Evolutionary conservation across 2,113 vertebrate genomes (phyloP).

Genomic region (Coptodon bakossiorum): DNA sequence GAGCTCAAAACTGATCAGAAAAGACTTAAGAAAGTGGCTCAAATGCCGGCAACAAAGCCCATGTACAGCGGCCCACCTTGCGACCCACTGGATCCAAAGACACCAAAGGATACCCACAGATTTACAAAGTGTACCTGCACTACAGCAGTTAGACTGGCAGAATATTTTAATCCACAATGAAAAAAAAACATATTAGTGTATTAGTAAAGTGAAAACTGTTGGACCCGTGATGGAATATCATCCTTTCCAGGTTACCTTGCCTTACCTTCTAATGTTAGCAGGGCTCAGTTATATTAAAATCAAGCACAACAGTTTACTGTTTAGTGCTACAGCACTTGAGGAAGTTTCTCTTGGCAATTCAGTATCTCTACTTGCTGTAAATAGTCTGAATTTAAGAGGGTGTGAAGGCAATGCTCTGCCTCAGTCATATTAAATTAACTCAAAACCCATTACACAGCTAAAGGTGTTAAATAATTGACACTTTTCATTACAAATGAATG

Average conservation of each 20-base stretch:
- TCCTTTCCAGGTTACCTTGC: not conserved
- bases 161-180: not conserved
- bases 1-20: not conserved
- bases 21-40: not conserved
- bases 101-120: not conserved
- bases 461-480: slow-evolving; percentile 1
- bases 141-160: not conserved
- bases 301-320: not conserved
- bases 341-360: not conserved
- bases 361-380: not conserved
- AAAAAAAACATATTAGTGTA: not conserved
- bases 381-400: not conserved
- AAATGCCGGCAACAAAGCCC: not conserved
- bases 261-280: not conserved
- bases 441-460: not conserved
- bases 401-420: not conserved
- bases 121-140: not conserved
- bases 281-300: not conserved
- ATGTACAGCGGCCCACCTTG: not conserved
- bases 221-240: not conserved
- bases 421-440: not conserved
- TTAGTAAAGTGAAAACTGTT: not conserved
- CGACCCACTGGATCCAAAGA: not conserved
- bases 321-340: not conserved
- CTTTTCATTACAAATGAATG: not conserved